Evolutionary conservation across 2,113 vertebrate genomes (phyloP), one percentile per base, ranked within the genome.

Genomic region (Spheniscus mendiculus): DNA sequence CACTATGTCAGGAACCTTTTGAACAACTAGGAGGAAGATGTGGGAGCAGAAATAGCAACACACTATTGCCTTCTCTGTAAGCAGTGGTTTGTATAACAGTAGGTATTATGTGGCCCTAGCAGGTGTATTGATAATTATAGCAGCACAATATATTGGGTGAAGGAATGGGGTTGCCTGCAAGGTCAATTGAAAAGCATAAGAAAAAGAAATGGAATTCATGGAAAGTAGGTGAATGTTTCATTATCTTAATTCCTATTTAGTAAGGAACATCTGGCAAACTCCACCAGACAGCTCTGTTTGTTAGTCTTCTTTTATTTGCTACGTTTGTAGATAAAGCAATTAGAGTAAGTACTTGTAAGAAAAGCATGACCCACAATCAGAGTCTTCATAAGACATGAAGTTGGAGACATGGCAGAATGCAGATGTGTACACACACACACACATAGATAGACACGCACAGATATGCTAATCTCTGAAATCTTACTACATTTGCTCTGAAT

Each of bases 391-490:
- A 53, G 25, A 59, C 50, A 36, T 20, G 34, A 76, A 87, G 13
- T 0, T 25, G 30, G 71, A 83, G 55, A 45, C 21, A 12, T 0
- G 2, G 21, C 49, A 74, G 61, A 72, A 86, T 58, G 80, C 22
- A 89, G 71, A 42, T 25, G 34, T 50, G n/a, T n/a, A n/a, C n/a
- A 29, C 9, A 21, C 36, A 71, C 7, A 29, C 0, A 56, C 0
- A 42, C 10, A 45, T 6, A 56, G 0, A 53, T 11, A 44, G 9
- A 52, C 2, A 40, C 6, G 74, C 2, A 29, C 5, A 21, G 14
- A 40, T 34, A 42, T 0, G 6, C 15, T 70, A 16, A 45, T 19
- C 10, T 63, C 70, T 16, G 14, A 83, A 56, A 55, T 11, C 87
- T 52, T 45, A 19, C 23, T 79, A 17, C 10, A 5, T 62, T 82